These are phyloP conservation scores for Rhysida immarginata DNA, from an alignment of 1,140 invertebrate species.

Conservation along the genomic window DNA sequence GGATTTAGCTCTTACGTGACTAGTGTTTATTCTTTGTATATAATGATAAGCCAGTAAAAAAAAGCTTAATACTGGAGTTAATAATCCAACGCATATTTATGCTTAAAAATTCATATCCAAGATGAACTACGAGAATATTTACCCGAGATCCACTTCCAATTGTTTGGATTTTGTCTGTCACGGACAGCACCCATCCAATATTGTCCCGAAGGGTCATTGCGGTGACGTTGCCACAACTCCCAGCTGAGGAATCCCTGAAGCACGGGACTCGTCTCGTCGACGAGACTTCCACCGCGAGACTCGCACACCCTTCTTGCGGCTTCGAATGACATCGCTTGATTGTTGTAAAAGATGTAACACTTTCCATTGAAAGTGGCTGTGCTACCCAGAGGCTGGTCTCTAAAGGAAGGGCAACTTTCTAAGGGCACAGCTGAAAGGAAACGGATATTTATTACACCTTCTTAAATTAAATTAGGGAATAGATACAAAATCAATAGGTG, in stretches of 20 bases:
- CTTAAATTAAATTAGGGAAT: no score
- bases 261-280: constrained; percentile 85
- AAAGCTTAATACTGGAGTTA: no score
- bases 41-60: no score
- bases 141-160: constrained; percentile 76
- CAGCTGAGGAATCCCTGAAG: constrained; percentile 86
- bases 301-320: constrained; percentile 67
- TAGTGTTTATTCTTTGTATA: no score
- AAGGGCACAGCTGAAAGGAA: constrained; percentile 56
- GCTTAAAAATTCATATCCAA: no score
- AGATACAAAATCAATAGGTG: no score
- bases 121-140: no score
- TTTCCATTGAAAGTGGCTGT: constrained; percentile 89
- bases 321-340: constrained; percentile 62
- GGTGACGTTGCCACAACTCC: constrained; percentile 80
- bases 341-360: constrained; percentile 89
- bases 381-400: constrained; percentile 78
- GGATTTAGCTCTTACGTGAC: no score
- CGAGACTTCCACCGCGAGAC: constrained; percentile 59
- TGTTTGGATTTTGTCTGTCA: constrained; percentile 55
- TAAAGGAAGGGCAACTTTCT: constrained; percentile 78
- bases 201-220: constrained; percentile 74
- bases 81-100: no score
- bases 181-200: constrained; percentile 88
- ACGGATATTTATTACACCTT: no score